Evolutionary conservation across 1,140 invertebrate species (phyloP), one percentile per base, ranked within the genome.

Genomic region (Himalopsyche phryganea): DNA sequence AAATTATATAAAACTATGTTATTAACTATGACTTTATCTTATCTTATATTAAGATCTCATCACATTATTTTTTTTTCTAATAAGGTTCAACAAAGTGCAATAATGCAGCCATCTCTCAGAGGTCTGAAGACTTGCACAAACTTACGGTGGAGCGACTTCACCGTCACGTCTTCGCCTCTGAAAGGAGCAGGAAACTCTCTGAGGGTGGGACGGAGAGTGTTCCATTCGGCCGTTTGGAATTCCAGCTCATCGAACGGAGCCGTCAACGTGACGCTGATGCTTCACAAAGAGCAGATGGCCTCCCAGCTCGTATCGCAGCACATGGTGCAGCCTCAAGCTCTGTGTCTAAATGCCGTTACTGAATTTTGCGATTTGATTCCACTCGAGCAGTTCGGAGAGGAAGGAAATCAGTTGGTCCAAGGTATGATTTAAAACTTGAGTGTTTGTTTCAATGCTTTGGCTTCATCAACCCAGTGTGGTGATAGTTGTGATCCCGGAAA

Each of bases 331-430:
- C 78, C 80, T 18, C 78, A 76, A 40, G 77, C 75, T 6, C 80
- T 86, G 66, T 84, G 80, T 66, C 74, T 91, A 44, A 81, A 81
- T 55, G 86, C 89, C 4, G 79, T 91, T 23, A 86, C 86, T 6
- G 87, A 90, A 69, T 91, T 92, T 71, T 86, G 83, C 66, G 88
- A 91, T 67, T 68, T 85, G 56, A 82, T 90, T 19, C 85, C 88
- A 10, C 73, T 81, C 15, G 81, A 85, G 61, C 84, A 86, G 48
- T 77, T 78, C 50, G 76, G 75, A 4, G 76, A 78, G 59, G 73
- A 77, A 6, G 73, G 78, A 1, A 76, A 77, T 42, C 81, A 84
- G 66, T 77, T 82, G 58, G 71, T 83, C 15, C 84, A 89, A 81
- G 86, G 85, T 88, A 63, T 51, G 10, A 44, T 3, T 11, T 40